Conservation (phyloP, 2,113 vertebrate species). For the Morone chrysops region DNA sequence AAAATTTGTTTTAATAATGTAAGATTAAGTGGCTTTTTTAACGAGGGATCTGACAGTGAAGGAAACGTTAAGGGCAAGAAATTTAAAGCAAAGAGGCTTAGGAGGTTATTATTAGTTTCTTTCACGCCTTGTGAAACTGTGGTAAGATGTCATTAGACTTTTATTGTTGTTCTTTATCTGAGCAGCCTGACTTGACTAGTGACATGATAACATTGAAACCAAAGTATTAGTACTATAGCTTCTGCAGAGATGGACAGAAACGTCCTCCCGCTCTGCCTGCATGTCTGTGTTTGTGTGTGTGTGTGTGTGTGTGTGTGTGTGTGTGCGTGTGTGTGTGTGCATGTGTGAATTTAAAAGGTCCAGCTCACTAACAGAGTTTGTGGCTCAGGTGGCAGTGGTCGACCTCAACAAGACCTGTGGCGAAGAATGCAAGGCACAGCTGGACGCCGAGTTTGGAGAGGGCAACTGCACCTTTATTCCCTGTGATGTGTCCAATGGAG, state of each 20-base stretch:
- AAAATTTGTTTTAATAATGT: background rate
- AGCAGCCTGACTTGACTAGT: background rate
- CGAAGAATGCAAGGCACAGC: slow-evolving; percentile 84
- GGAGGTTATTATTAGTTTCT: background rate
- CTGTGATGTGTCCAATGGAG: slow-evolving; percentile 91
- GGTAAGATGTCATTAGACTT: background rate
- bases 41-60: background rate
- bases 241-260: background rate
- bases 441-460: slow-evolving; percentile 89
- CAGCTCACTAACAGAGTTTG: background rate
- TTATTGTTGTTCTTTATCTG: background rate
- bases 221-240: background rate
- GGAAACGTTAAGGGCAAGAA: background rate
- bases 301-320: too few species aligned
- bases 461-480: slow-evolving; percentile 88
- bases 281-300: too few species aligned
- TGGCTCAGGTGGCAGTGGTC: slow-evolving; percentile 86
- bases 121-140: background rate
- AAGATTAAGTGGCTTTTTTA: background rate
- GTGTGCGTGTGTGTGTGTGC: too few species aligned
- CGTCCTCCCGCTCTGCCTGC: too few species aligned
- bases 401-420: slow-evolving; percentile 89
- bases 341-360: background rate
- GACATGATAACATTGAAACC: background rate
- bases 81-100: background rate